phyloP scores from a whole-genome alignment of 2,113 vertebrate genomes.

The Falco punctatus region DNA sequence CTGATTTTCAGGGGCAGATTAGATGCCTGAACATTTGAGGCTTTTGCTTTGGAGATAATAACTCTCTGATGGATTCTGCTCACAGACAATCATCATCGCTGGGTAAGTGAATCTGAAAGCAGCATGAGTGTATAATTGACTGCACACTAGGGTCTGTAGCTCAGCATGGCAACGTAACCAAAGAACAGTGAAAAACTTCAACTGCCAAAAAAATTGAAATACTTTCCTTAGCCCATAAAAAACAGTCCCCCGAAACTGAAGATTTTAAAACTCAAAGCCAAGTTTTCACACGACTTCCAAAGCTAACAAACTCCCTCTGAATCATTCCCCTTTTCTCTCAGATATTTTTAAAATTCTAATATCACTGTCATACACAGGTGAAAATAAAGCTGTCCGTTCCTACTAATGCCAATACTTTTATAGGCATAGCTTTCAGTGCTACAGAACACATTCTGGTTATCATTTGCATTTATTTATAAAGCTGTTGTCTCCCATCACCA shows the following conservation, averaged over 20 bases:
- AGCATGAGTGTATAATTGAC: conserved; percentile 45
- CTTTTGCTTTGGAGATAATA: conserved; percentile 61
- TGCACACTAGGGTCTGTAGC: conserved; percentile 10
- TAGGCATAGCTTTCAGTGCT: not conserved
- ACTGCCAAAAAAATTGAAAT: not conserved
- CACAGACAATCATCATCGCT: conserved; percentile 46
- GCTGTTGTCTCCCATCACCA: not conserved
- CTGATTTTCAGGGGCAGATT: conserved; percentile 58
- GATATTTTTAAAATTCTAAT: not conserved
- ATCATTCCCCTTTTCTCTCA: not conserved
- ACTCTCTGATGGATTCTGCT: conserved; percentile 53
- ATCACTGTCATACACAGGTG: not conserved
- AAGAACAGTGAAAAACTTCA: conserved; percentile 13
- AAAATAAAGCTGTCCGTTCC: not conserved
- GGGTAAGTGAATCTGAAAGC: conserved; percentile 55
- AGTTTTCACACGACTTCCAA: not conserved
- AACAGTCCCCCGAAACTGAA: not conserved
- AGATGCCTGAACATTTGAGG: conserved; percentile 49
- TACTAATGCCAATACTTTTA: not conserved
- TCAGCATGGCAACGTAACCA: not conserved
- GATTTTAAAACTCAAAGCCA: conserved; percentile 16
- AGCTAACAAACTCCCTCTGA: not conserved
- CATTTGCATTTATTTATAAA: conserved; percentile 37
- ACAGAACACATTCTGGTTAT: not conserved
- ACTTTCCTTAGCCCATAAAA: conserved; percentile 11